Conservation (phyloP, 1,140 invertebrate species). For the Musca vetustissima region DNA sequence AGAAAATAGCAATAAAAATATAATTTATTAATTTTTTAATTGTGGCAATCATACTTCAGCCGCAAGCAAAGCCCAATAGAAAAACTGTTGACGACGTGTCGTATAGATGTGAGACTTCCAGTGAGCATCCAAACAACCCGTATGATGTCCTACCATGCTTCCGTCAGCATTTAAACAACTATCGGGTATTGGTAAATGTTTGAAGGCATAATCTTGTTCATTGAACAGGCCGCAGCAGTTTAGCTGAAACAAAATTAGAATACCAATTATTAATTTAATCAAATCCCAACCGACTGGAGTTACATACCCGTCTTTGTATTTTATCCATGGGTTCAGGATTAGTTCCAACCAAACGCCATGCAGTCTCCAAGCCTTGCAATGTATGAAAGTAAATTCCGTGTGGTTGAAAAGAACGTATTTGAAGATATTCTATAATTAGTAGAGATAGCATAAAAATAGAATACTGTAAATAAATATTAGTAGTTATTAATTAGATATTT, state of each 20-base stretch:
- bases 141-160: background rate
- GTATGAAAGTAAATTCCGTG: slow-evolving; percentile 31
- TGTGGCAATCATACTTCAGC: too few relatives aligned
- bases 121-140: slow-evolving; percentile 24
- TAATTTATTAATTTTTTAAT: too few relatives aligned
- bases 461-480: slow-evolving; percentile 20
- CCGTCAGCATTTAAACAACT: slow-evolving; percentile 41
- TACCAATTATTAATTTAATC: background rate
- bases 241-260: slow-evolving; percentile 17
- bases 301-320: slow-evolving; percentile 33
- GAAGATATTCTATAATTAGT: slow-evolving; percentile 41
- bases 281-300: background rate
- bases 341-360: slow-evolving; percentile 38
- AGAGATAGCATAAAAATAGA: slow-evolving; percentile 41
- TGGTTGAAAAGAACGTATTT: slow-evolving; percentile 38
- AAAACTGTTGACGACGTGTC: slow-evolving; percentile 23
- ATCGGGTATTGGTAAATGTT: slow-evolving; percentile 38
- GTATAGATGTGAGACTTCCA: slow-evolving; percentile 12
- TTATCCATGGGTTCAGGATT: slow-evolving; percentile 39
- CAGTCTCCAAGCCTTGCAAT: slow-evolving; percentile 40
- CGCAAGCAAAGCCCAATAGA: slow-evolving; percentile 22
- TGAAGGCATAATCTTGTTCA: slow-evolving; percentile 39
- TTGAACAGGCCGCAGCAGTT: slow-evolving; percentile 42
- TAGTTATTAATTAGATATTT: background rate
- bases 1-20: background rate